Conservation (phyloP, 2,113 vertebrate species). For the Himantopus leucocephalus region DNA sequence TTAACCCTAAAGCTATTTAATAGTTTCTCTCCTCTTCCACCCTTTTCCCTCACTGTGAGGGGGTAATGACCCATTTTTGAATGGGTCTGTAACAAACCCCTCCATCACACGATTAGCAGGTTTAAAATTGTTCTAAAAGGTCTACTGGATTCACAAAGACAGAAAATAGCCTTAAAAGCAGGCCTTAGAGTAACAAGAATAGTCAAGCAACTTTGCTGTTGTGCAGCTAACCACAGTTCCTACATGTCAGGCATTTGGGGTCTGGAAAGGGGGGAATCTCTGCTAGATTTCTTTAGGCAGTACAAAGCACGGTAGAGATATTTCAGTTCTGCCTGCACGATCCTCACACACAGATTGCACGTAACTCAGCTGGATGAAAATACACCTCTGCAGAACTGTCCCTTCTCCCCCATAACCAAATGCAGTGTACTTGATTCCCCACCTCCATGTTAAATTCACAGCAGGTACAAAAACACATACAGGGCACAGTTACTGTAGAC, state of each 20-base stretch:
- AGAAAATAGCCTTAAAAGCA: not conserved
- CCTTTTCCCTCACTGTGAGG: not conserved
- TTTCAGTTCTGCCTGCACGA: not conserved
- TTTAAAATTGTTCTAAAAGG: not conserved
- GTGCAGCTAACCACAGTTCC: not conserved
- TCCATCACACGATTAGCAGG: not conserved
- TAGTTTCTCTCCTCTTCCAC: not conserved
- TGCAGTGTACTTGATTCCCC: not conserved
- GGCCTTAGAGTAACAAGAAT: not conserved
- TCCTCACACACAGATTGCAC: not conserved
- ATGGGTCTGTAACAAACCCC: not conserved
- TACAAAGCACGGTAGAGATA: not conserved
- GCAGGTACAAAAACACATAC: not conserved
- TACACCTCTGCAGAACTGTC: not conserved
- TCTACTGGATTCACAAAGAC: not conserved
- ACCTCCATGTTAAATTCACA: not conserved
- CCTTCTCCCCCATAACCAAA: not conserved
- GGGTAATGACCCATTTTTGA: not conserved
- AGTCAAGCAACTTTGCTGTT: not conserved
- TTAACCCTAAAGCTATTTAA: not conserved
- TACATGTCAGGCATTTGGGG: not conserved
- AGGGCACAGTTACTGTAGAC: not conserved
- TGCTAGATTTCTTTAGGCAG: not conserved
- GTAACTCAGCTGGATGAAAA: not conserved
- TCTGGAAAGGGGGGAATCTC: not conserved